A percentile compares a stretch with the other conserved stretches of the same genome.
Evolutionary conservation across 2,797 vertebrate genomes (phyloP).

Genomic region (Synaphobranchus kaupii): DNA sequence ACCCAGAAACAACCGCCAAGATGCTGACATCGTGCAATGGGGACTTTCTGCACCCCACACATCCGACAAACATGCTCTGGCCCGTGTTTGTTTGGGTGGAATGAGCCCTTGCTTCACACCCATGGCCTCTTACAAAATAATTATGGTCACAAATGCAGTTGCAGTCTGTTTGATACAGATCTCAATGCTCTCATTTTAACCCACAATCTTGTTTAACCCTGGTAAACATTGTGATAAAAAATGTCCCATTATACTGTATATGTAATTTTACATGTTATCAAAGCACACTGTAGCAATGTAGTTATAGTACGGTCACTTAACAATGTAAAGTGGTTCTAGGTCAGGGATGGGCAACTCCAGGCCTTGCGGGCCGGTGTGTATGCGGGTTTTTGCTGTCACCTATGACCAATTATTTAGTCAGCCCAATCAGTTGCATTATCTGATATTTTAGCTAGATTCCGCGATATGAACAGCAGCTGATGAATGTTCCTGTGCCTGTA

Average conservation of each 20-base stretch:
- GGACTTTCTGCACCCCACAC: constrained; percentile 1
- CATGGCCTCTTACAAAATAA: neutral
- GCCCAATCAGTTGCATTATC: too few species aligned
- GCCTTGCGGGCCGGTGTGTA: too few species aligned
- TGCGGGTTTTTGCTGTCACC: too few species aligned
- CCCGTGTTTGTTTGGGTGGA: neutral
- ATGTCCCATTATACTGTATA: neutral
- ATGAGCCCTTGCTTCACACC: neutral
- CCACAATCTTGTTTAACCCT: neutral
- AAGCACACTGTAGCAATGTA: neutral
- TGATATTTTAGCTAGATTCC: too few species aligned
- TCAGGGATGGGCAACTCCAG: too few species aligned
- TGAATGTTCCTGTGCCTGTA: too few species aligned
- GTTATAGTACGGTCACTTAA: neutral
- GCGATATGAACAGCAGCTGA: too few species aligned
- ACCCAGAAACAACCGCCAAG: neutral
- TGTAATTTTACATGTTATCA: neutral
- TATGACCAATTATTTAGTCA: too few species aligned
- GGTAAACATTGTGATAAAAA: neutral
- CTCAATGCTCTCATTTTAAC: neutral
- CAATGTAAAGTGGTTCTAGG: neutral
- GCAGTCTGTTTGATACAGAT: neutral
- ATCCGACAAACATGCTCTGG: neutral
- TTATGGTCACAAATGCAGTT: neutral
- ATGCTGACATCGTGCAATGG: neutral